These are phyloP conservation scores for Anastrepha ludens DNA, from an alignment of 1,140 invertebrate species.

Conservation along the genomic window DNA sequence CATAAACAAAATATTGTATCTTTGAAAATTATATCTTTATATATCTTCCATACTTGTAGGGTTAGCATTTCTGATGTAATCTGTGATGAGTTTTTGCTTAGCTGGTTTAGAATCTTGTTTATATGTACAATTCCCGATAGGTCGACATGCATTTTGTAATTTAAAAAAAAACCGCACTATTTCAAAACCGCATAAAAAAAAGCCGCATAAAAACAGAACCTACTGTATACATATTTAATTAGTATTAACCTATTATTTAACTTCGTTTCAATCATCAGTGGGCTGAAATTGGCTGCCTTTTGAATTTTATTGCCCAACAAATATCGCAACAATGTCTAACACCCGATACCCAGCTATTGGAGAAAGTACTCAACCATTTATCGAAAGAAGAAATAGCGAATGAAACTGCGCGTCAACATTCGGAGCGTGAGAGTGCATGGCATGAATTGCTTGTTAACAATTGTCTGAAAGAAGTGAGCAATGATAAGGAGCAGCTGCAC, in stretches of 20 bases:
- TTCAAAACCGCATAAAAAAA: no score
- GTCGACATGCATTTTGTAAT: no score
- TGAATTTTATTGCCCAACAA: slow-evolving; percentile 76
- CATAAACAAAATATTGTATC: no score
- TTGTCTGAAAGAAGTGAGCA: slow-evolving; percentile 78
- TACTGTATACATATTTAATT: no score
- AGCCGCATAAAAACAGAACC: no score
- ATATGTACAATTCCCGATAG: no score
- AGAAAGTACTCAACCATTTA: slow-evolving; percentile 74
- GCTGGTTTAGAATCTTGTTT: no score
- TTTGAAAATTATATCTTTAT: no score
- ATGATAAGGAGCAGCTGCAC: slow-evolving; percentile 70
- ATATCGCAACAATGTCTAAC: slow-evolving; percentile 74
- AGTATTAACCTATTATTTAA: not conserved
- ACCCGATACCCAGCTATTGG: slow-evolving; percentile 72
- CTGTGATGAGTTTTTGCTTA: no score
- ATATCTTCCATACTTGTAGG: no score
- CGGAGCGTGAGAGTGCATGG: slow-evolving; percentile 88
- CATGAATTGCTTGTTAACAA: slow-evolving; percentile 84
- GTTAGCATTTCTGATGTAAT: no score
- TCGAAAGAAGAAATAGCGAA: slow-evolving; percentile 72
- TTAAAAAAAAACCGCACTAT: no score
- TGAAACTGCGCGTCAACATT: slow-evolving; percentile 75
- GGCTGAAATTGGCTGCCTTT: slow-evolving; percentile 75
- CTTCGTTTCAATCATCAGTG: slow-evolving; percentile 67